A percentile compares a stretch with the other conserved stretches of the same genome.
These are phyloP conservation scores for Parauchenoglanis punctatus DNA, from an alignment of 2,797 vertebrate genomes.

Conservation along the genomic window DNA sequence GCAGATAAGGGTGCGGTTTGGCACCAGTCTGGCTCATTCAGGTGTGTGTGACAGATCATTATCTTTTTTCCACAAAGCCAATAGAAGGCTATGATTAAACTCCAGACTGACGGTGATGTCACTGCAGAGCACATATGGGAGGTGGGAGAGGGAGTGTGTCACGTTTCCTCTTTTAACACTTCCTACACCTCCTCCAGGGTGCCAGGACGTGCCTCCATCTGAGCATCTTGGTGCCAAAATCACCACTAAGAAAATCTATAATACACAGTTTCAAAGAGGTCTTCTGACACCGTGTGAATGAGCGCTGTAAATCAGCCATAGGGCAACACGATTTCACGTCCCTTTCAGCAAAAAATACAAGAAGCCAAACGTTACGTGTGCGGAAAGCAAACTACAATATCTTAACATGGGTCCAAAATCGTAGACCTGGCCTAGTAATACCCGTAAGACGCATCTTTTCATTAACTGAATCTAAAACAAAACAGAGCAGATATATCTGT, in stretches of 20 bases:
- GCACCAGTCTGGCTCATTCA: not conserved
- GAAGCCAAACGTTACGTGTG: not conserved
- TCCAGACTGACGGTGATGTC: not conserved
- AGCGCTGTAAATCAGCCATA: not conserved
- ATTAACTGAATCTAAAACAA: not conserved
- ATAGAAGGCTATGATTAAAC: conserved; percentile 13
- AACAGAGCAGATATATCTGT: not conserved
- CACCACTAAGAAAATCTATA: conserved; percentile 9
- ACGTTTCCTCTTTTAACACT: conserved; percentile 41
- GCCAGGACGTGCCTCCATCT: conserved; percentile 51
- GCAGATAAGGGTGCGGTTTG: not conserved
- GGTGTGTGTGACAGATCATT: not conserved
- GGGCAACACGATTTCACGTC: not conserved
- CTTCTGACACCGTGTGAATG: not conserved
- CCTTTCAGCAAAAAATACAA: not conserved
- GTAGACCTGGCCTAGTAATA: not conserved
- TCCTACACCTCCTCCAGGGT: conserved; percentile 46
- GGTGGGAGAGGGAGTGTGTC: conserved; percentile 46
- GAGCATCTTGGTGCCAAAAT: not conserved
- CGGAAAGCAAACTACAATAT: not conserved
- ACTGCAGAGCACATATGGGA: conserved; percentile 10
- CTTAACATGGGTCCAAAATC: not conserved
- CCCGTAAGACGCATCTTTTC: not conserved
- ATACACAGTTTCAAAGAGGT: not conserved
- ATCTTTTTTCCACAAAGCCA: not conserved